These are phyloP conservation scores for Paraescarpia echinospica DNA, from an alignment of 1,140 invertebrate species.

Conservation along the genomic window DNA sequence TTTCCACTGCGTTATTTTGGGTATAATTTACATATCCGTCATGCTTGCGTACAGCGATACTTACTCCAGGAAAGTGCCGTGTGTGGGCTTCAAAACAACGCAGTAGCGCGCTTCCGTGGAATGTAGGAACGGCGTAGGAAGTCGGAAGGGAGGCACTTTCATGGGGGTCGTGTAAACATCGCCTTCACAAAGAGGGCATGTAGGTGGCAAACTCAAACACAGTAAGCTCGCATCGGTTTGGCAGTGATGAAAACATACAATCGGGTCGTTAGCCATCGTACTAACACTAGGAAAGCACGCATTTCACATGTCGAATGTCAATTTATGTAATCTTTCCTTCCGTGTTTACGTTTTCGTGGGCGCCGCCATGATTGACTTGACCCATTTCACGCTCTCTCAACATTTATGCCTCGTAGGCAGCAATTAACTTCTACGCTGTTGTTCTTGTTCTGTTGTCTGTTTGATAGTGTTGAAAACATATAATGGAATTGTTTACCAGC, in stretches of 20 bases:
- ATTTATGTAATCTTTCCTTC: neutral
- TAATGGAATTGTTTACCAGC: neutral
- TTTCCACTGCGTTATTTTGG: too few relatives aligned
- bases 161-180: slow-evolving; percentile 8
- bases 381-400: neutral
- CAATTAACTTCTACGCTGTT: neutral
- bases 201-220: neutral
- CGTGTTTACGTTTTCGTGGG: neutral
- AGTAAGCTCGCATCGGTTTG: neutral
- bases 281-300: neutral
- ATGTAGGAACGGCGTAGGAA: neutral
- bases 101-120: neutral
- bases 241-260: slow-evolving; percentile 14
- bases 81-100: neutral
- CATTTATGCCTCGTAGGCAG: neutral
- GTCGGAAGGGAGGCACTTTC: slow-evolving; percentile 5
- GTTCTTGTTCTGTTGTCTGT: too few relatives aligned
- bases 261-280: neutral
- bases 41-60: neutral
- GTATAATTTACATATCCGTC: too few relatives aligned
- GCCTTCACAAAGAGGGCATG: neutral
- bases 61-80: slow-evolving; percentile 12
- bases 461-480: neutral
- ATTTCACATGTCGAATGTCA: neutral
- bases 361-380: neutral